These are phyloP conservation scores for Hyperoplus immaculatus DNA, from an alignment of 2,797 vertebrate species.

Conservation along the genomic window DNA sequence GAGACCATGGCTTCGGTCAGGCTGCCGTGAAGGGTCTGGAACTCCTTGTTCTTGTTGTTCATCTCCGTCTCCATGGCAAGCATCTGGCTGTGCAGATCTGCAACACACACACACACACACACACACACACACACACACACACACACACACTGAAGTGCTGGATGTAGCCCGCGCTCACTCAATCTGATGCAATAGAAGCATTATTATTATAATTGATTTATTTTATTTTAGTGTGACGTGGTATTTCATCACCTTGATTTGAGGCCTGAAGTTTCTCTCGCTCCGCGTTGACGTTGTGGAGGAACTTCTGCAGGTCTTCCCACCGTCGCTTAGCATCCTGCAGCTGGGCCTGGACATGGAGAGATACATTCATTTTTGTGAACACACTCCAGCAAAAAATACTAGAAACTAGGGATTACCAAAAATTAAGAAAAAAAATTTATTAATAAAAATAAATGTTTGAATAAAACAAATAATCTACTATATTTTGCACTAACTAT, in stretches of 20 bases:
- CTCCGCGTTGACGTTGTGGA: slow-evolving; percentile 93
- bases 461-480: too few species aligned
- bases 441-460: too few species aligned
- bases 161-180: slow-evolving; percentile 1
- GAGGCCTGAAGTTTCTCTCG: slow-evolving; percentile 90
- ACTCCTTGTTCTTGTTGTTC: slow-evolving; percentile 90
- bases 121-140: slow-evolving; percentile 7
- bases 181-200: not conserved
- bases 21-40: slow-evolving; percentile 94
- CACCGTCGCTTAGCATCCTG: slow-evolving; percentile 95
- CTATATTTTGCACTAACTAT: too few species aligned
- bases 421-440: not conserved
- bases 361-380: not conserved
- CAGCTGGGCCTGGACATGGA: slow-evolving; percentile 87
- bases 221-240: not conserved
- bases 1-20: slow-evolving; percentile 93
- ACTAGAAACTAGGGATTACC: not conserved
- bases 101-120: slow-evolving; percentile 6
- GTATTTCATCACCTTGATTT: slow-evolving; percentile 89
- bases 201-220: not conserved
- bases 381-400: slow-evolving; percentile 15
- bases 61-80: slow-evolving; percentile 89
- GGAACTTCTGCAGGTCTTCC: slow-evolving; percentile 95
- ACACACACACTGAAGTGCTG: not conserved
- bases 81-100: slow-evolving; percentile 94